Base-by-base conservation (phyloP, 2,113 vertebrate species). In the Campylorhamphus procurvoides region DNA sequence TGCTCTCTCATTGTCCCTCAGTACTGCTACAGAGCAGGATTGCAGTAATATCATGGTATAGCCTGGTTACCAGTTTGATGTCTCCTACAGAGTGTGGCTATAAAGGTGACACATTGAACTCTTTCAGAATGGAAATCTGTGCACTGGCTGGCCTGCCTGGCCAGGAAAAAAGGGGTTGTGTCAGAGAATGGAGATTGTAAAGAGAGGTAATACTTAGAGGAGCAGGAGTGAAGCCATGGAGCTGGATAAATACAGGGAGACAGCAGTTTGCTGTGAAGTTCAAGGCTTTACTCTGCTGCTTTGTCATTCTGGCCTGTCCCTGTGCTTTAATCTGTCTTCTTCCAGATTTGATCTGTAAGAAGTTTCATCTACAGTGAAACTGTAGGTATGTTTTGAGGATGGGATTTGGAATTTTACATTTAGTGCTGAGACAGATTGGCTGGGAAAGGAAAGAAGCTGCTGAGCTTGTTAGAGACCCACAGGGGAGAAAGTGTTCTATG, bases 361-460 rank as follows among this genome's bases (percentile, higher is more conserved):
- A 37, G 58, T 59, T 59, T 59, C n/a, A 37, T 37, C n/a, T 59
- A 25, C 15, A 58, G 29, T 0, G 7, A 79, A 93, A 53, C 33
- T 7, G 3, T 25, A 58, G 28, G 50, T 49, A 68, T 7, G 18
- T 81, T 93, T 90, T 84, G 53, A 79, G 55, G 31, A 42, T 53
- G 22, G 23, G 60, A 40, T 82, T 84, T 53, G 47, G 49, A 72
- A 23, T 81, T 80, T 71, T 64, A 37, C 24, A 31, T 80, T 92
- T 72, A 64, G 10, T 64, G 19, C 27, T 46, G 53, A 66, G 31
- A 42, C 25, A 82, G 42, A 55, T 58, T 78, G 68, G 5, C 52
- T 87, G 56, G n/a, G 59, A 83, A 91, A 78, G 53, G 29, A 72
- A 93, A 90, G 55, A 87, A 83, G 84, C 29, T 80, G 78, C 82